Evolutionary conservation across 2,797 vertebrate species (phyloP), one percentile per base, ranked within the genome.

Genomic region (Odontamblyopus rebecca): DNA sequence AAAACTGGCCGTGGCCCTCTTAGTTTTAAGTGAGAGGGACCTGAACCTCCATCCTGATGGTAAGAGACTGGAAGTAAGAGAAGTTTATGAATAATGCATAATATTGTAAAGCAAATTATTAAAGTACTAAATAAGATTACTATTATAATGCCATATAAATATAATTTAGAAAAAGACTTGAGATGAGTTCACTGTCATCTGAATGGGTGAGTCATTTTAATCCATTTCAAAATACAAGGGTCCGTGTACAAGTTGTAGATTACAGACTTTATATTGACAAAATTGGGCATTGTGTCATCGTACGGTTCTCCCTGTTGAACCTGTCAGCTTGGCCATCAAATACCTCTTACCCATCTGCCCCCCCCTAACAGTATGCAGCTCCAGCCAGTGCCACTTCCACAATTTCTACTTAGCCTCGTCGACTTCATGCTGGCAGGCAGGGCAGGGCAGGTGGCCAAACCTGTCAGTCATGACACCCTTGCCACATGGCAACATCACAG

Each of bases 401-500:
- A 67, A 53, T 51, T 74, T 83, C 74, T 70, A 73, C 63, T 77
- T 76, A 50, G 81, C 83, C 79, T 69, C 72, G 77, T 86, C 84
- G 82, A 80, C 82, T 74, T 84, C 72, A 79, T 78, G 86, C 88
- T 91, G 89, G 89, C 85, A 91, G 89, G 74, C 67, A 71, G 88
- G 90, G 87, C 86, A 93, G 90, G 93, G 94, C 93, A 94, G 93
- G 93, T 94, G 94, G 93, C 94, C 94, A 95, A 91, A 92, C 86
- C 91, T 91, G 93, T 93, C 94, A 89, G 83, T 95, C 94, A 94
- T 86, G 83, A 80, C 79, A 68, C 79, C 77, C 77, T 86, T 85
- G 89, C 89, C 91, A 89, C 86, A 83, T 82, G 88, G 91, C 90
- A 90, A 88, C 89, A 85, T 92, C 83, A 86, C 86, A 89, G 92